phyloP scores from a whole-genome alignment of 2,888 invertebrate species.

The Drosophila gaucha region DNA sequence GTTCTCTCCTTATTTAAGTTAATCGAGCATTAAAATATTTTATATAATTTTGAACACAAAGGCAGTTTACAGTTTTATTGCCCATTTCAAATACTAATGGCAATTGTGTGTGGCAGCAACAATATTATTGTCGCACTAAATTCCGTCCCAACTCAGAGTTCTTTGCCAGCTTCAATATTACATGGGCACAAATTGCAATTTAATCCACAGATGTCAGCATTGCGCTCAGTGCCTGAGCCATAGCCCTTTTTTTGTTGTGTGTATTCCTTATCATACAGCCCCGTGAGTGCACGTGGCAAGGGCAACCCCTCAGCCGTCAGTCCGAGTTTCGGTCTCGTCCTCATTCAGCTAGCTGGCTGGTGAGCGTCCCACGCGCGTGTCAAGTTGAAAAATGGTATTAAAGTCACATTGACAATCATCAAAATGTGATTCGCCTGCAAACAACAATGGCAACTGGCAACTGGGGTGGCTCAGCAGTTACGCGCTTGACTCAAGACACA shows the following conservation, averaged over 20 bases:
- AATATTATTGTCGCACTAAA: conserved; percentile 26
- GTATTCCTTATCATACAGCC: conserved; percentile 36
- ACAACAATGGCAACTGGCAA: conserved; percentile 60
- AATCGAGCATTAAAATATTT: conserved; percentile 82
- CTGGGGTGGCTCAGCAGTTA: conserved; percentile 32
- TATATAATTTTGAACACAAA: conserved; percentile 61
- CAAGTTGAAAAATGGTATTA: conserved; percentile 81
- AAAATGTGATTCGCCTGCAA: conserved; percentile 81
- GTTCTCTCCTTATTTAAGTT: too few species aligned
- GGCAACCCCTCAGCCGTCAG: conserved; percentile 15
- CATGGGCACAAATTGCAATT: conserved; percentile 85
- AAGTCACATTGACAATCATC: conserved; percentile 84
- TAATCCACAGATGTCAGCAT: conserved; percentile 85
- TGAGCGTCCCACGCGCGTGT: conserved; percentile 50
- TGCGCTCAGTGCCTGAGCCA: conserved; percentile 75
- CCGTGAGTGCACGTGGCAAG: conserved; percentile 62
- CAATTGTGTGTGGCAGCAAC: conserved; percentile 53
- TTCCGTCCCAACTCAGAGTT: conserved; percentile 31
- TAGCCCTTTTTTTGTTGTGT: conserved; percentile 20
- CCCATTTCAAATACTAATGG: conserved; percentile 77
- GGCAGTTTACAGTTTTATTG: conserved; percentile 79
- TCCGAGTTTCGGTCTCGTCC: background rate
- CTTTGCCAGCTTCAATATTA: conserved; percentile 75
- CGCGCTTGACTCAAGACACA: conserved; percentile 62
- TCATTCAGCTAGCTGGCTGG: background rate